These are phyloP conservation scores for Chelonia mydas DNA, from an alignment of 2,797 vertebrate species.

Conservation along the genomic window DNA sequence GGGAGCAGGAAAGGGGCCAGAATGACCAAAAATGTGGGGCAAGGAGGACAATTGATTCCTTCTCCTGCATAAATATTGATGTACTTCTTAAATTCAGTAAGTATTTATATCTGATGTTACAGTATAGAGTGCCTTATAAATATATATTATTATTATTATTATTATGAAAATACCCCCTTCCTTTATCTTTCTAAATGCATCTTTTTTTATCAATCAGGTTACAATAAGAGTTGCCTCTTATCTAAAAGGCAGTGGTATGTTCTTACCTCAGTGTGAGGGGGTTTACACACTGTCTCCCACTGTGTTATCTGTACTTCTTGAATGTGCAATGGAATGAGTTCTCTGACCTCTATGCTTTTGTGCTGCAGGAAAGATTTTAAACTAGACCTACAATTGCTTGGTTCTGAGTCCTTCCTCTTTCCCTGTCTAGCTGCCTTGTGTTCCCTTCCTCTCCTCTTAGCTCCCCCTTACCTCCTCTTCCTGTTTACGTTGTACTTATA, in stretches of 20 bases:
- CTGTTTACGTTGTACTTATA: conserved; percentile 5
- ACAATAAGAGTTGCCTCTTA: background rate
- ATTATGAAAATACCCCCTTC: background rate
- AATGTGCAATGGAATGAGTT: background rate
- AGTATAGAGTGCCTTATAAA: conserved; percentile 17
- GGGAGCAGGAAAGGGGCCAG: background rate
- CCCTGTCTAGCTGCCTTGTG: conserved; percentile 3
- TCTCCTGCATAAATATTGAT: conserved; percentile 18
- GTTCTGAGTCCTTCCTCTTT: background rate
- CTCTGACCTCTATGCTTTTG: conserved; percentile 18
- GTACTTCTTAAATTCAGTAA: conserved; percentile 11
- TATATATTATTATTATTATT: background rate
- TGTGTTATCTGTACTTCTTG: conserved; percentile 26
- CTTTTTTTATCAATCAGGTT: conserved; percentile 36
- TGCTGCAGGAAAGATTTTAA: background rate
- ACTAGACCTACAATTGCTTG: background rate
- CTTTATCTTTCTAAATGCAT: background rate
- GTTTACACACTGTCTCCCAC: conserved; percentile 9
- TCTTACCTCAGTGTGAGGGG: background rate
- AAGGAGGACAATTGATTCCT: background rate
- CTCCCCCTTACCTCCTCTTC: background rate
- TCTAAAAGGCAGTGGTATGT: conserved; percentile 22
- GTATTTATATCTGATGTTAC: conserved; percentile 20
- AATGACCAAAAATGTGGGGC: conserved; percentile 19
- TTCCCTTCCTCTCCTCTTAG: background rate